phyloP scores from a whole-genome alignment of 1,140 invertebrate genomes.

The Saxidomus purpurata region DNA sequence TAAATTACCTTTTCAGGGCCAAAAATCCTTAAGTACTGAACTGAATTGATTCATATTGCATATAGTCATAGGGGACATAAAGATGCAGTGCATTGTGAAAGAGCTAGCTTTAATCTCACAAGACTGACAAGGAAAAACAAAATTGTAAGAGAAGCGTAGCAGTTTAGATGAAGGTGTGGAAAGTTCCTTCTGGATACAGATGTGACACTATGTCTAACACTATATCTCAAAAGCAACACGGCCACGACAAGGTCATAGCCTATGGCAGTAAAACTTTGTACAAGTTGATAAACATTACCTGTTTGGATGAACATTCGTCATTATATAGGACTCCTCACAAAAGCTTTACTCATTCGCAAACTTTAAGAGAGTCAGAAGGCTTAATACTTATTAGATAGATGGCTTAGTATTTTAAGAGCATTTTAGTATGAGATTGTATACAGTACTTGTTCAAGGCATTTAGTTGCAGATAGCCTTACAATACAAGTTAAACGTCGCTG shows the following conservation, averaged over 20 bases:
- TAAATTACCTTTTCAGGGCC: too few relatives aligned
- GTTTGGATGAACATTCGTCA: conserved; percentile 25
- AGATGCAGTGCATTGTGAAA: conserved; percentile 78
- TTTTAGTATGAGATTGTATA: conserved; percentile 67
- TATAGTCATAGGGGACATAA: too few relatives aligned
- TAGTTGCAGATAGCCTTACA: conserved; percentile 59
- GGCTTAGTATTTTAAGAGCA: conserved; percentile 59
- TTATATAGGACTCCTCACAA: conserved; percentile 41
- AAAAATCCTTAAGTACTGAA: too few relatives aligned
- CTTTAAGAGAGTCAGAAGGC: conserved; percentile 61
- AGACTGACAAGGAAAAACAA: too few relatives aligned
- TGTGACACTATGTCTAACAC: conserved; percentile 31
- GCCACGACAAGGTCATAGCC: too few relatives aligned
- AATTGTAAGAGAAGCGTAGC: neutral
- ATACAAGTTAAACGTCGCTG: conserved; percentile 35
- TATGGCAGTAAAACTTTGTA: too few relatives aligned
- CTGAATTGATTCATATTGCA: too few relatives aligned
- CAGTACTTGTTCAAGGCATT: conserved; percentile 48
- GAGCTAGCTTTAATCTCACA: too few relatives aligned
- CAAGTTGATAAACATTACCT: too few relatives aligned
- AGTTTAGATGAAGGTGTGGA: neutral
- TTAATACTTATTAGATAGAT: conserved; percentile 65
- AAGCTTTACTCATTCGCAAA: conserved; percentile 41
- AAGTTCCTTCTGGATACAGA: conserved; percentile 41
- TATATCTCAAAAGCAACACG: too few relatives aligned